Evolutionary conservation across 2,797 vertebrate species (phyloP).

Genomic region (Melopsittacus undulatus): DNA sequence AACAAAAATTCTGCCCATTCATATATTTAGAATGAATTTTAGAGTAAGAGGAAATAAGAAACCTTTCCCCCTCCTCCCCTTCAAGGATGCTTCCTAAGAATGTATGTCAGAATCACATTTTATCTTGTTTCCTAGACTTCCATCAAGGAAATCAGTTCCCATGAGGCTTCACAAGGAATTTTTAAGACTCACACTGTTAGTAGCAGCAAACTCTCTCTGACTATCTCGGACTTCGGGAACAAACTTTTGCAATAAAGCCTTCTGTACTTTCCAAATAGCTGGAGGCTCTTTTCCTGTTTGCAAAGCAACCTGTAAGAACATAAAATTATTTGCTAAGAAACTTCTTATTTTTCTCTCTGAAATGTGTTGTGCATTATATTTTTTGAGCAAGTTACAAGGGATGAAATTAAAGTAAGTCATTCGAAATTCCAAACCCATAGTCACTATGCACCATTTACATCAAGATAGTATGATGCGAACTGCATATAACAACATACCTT

Average conservation of each 20-base stretch:
- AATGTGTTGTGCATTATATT: neutral
- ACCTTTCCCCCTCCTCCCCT: accelerated
- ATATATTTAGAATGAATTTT: neutral
- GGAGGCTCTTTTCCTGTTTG: conserved; percentile 91
- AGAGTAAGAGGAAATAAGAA: neutral
- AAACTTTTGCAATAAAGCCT: conserved; percentile 98
- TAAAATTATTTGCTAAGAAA: neutral
- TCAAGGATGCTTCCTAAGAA: neutral
- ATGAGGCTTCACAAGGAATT: neutral
- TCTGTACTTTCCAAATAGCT: conserved; percentile 99
- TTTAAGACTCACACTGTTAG: conserved; percentile 91
- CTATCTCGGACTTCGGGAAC: conserved; percentile 95
- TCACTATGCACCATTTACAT: neutral
- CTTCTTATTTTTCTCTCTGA: neutral
- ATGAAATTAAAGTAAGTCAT: neutral
- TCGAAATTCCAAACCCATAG: neutral
- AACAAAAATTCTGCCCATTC: neutral
- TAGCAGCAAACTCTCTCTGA: conserved; percentile 95
- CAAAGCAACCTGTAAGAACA: conserved; percentile 85
- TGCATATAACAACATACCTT: neutral
- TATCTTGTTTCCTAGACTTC: neutral
- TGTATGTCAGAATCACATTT: neutral
- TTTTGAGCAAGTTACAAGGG: neutral
- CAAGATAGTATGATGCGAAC: neutral
- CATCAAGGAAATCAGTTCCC: neutral